These are phyloP conservation scores for Tylochromis polylepis DNA, from an alignment of 2,113 vertebrate species.

Conservation along the genomic window DNA sequence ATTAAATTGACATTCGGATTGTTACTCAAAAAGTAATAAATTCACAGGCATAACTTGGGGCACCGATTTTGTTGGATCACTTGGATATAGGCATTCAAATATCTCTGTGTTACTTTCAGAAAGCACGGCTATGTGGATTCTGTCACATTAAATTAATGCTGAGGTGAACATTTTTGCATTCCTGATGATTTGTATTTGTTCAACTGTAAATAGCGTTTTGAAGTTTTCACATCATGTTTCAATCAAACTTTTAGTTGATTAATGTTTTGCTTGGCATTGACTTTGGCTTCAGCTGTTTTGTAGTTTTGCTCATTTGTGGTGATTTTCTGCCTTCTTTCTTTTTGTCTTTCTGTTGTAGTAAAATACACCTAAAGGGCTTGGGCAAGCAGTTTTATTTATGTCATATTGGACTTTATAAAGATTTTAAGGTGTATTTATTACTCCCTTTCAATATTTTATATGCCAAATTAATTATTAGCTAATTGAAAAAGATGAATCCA, in stretches of 20 bases:
- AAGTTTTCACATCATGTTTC: neutral
- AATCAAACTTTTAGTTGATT: neutral
- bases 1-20: conserved; percentile 10
- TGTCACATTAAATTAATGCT: neutral
- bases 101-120: neutral
- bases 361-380: neutral
- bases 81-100: neutral
- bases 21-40: neutral
- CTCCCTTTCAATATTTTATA: neutral
- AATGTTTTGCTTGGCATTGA: neutral
- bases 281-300: neutral
- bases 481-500: neutral
- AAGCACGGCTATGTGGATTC: neutral
- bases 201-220: neutral
- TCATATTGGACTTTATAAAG: neutral
- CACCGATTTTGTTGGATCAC: neutral
- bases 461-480: neutral
- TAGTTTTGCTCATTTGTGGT: neutral
- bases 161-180: neutral
- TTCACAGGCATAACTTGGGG: neutral
- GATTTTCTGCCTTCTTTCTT: neutral
- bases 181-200: neutral
- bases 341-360: neutral
- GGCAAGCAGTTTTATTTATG: neutral
- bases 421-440: neutral